Evolutionary conservation across 1,140 invertebrate species (phyloP).

Genomic region (Lepidurus apus): DNA sequence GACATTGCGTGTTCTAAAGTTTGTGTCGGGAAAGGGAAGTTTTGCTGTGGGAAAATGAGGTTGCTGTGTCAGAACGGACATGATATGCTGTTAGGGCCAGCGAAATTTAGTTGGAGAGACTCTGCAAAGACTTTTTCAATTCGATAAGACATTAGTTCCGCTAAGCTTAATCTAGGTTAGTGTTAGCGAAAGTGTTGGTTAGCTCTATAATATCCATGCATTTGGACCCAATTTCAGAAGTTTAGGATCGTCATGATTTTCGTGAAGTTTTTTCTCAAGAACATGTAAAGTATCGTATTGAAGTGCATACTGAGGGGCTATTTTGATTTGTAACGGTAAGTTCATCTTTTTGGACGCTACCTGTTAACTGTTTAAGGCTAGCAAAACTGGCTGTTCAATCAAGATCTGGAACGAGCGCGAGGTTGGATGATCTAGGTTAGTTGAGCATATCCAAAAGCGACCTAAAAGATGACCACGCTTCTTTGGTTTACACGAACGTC

Average conservation of each 20-base stretch:
- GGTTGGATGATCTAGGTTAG: constrained; percentile 2
- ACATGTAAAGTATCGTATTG: not conserved
- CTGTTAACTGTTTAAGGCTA: not conserved
- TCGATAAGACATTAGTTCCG: not conserved
- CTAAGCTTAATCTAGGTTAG: not conserved
- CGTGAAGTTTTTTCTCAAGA: not conserved
- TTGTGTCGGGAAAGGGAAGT: constrained; percentile 4
- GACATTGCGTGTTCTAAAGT: not conserved
- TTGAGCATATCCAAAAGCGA: not conserved
- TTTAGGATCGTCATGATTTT: not conserved
- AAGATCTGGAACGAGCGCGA: not conserved
- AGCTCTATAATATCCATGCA: not conserved
- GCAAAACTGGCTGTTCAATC: not conserved
- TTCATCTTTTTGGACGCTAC: not conserved
- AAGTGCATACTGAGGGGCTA: not conserved
- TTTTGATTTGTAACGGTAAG: not conserved
- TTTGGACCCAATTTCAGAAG: not conserved
- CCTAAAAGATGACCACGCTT: not conserved
- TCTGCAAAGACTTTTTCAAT: not conserved
- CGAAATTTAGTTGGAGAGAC: not conserved
- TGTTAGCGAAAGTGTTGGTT: not conserved
- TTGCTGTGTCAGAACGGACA: not conserved
- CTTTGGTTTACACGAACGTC: not conserved
- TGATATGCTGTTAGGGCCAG: not conserved
- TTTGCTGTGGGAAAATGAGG: constrained; percentile 17